These are phyloP conservation scores for Antheraea assamensis DNA, from an alignment of 2,888 invertebrate genomes.

Conservation along the genomic window DNA sequence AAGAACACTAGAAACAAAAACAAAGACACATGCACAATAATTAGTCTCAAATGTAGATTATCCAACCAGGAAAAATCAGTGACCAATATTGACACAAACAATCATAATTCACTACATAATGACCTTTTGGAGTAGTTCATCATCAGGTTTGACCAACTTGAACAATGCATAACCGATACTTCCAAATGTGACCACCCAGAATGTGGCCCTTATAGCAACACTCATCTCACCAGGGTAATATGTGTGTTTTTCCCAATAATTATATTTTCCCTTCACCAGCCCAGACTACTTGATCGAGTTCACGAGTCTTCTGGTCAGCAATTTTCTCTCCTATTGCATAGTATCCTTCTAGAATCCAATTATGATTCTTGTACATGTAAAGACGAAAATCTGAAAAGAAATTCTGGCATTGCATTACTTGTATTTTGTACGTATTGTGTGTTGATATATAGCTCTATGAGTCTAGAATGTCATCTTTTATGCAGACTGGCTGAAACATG, in stretches of 20 bases:
- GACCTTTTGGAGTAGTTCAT: slow-evolving; percentile 80
- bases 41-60: slow-evolving; percentile 36
- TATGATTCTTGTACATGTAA: slow-evolving; percentile 85
- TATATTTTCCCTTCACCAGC: slow-evolving; percentile 75
- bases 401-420: not conserved
- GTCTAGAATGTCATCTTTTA: too few relatives aligned
- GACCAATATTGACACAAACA: slow-evolving; percentile 38
- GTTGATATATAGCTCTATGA: too few relatives aligned
- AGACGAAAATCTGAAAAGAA: slow-evolving; percentile 85
- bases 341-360: slow-evolving; percentile 85
- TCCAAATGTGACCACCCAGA: slow-evolving; percentile 84
- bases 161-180: slow-evolving; percentile 84
- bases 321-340: slow-evolving; percentile 86
- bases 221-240: slow-evolving; percentile 65
- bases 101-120: slow-evolving; percentile 48
- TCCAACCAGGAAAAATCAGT: slow-evolving; percentile 34
- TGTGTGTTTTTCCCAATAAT: slow-evolving; percentile 28
- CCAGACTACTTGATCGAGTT: slow-evolving; percentile 83
- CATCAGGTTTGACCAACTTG: slow-evolving; percentile 79
- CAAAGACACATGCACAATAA: slow-evolving; percentile 40
- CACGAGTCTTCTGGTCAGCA: slow-evolving; percentile 76
- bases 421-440: too few relatives aligned
- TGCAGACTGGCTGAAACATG: too few relatives aligned
- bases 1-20: slow-evolving; percentile 30
- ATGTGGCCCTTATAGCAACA: slow-evolving; percentile 73